Conservation (phyloP, 2,888 invertebrate genomes). For the Morinoia aosen region DNA sequence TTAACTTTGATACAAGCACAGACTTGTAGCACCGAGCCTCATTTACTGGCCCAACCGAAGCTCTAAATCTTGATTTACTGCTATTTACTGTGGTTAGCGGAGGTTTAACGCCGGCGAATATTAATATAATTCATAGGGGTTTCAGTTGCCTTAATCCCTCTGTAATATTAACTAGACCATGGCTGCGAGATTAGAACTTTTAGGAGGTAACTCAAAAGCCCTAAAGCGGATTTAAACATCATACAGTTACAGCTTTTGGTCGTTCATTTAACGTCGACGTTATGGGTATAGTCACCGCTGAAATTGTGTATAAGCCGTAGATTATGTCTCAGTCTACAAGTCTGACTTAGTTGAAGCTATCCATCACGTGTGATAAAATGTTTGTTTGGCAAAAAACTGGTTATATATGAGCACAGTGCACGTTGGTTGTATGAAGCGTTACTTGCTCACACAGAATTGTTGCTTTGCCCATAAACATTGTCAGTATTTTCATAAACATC, state of each 20-base stretch:
- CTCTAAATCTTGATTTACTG: not conserved
- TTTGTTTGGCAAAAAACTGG: not conserved
- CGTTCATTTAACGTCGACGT: not conserved
- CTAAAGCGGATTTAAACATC: not conserved
- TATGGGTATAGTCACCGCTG: not conserved
- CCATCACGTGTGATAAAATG: not conserved
- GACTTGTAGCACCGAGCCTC: not conserved
- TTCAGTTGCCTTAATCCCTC: not conserved
- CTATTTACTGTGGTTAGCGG: not conserved
- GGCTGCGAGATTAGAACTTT: not conserved
- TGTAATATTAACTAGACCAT: not conserved
- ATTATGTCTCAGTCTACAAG: not conserved
- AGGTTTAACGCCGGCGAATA: not conserved
- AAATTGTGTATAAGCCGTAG: not conserved
- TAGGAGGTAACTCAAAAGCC: not conserved
- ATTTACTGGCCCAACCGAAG: not conserved
- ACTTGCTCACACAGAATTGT: no score
- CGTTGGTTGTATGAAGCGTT: not conserved
- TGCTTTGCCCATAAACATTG: not conserved
- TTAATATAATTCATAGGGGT: not conserved
- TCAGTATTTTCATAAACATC: not conserved
- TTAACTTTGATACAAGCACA: not conserved
- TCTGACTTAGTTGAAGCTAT: not conserved
- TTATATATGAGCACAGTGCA: not conserved
- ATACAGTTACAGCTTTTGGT: not conserved